These are phyloP conservation scores for Reticulitermes speratus DNA, from an alignment of 1,140 invertebrate genomes.

Conservation along the genomic window DNA sequence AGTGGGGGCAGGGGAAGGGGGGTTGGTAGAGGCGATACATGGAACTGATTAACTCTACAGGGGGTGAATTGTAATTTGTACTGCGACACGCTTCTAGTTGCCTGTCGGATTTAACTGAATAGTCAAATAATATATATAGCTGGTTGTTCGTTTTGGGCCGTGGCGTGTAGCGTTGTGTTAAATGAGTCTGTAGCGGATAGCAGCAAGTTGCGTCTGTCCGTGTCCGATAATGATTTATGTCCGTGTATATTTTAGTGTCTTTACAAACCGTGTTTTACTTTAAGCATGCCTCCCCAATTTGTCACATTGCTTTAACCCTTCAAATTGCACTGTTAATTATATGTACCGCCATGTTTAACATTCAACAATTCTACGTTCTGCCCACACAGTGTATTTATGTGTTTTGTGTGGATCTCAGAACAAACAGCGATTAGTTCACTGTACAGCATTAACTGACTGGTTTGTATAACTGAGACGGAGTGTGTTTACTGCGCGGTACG, in stretches of 20 bases:
- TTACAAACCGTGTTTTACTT: no score
- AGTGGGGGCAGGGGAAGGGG: neutral
- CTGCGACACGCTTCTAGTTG: neutral
- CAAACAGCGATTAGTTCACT: no score
- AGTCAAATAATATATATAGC: neutral
- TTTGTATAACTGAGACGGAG: no score
- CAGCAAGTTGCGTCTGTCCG: neutral
- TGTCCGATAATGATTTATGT: neutral
- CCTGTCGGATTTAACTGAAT: neutral
- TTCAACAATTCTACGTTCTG: no score
- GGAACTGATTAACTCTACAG: conserved; percentile 2
- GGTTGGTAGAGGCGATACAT: neutral
- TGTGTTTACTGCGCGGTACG: no score
- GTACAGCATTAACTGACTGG: no score
- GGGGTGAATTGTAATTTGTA: conserved; percentile 9
- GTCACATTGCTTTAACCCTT: no score
- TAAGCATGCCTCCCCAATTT: no score
- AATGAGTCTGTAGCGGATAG: neutral
- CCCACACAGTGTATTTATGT: no score
- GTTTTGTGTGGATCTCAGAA: no score
- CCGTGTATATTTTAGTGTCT: neutral
- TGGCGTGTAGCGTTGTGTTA: neutral
- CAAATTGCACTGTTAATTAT: no score
- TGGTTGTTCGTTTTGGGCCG: neutral
- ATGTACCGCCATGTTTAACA: no score